These are phyloP conservation scores for Diarsia brunnea DNA, from an alignment of 2,888 invertebrate species.

Conservation along the genomic window DNA sequence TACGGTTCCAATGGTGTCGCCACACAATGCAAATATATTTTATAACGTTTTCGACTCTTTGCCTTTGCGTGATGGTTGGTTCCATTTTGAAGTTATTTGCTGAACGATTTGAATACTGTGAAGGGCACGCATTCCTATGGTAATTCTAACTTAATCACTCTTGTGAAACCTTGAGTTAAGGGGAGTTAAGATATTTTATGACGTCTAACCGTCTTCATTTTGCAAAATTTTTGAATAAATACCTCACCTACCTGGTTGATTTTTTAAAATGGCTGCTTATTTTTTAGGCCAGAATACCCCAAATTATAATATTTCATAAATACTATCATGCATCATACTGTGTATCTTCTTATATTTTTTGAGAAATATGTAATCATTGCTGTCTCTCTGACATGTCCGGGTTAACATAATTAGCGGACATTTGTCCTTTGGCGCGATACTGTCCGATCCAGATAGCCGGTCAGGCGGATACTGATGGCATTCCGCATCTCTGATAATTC, in stretches of 20 bases:
- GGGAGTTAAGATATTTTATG: background rate
- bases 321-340: background rate
- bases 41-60: slow-evolving; percentile 20
- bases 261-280: no score
- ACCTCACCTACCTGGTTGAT: background rate
- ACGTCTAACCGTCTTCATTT: background rate
- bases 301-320: background rate
- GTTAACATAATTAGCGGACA: slow-evolving; percentile 69
- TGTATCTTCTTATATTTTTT: background rate
- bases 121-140: slow-evolving; percentile 29
- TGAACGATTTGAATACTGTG: slow-evolving; percentile 23
- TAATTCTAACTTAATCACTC: slow-evolving; percentile 14
- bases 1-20: slow-evolving; percentile 4
- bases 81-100: slow-evolving; percentile 32
- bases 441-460: slow-evolving; percentile 55
- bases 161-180: slow-evolving; percentile 2
- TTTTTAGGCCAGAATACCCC: background rate
- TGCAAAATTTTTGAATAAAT: background rate
- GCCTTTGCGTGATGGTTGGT: slow-evolving; percentile 1
- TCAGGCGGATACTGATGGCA: slow-evolving; percentile 67
- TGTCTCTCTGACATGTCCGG: slow-evolving; percentile 23
- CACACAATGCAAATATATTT: slow-evolving; percentile 23
- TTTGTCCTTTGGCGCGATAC: slow-evolving; percentile 69
- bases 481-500: slow-evolving; percentile 72
- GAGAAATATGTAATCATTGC: background rate